Base-by-base conservation (phyloP, 1,140 invertebrate genomes). In the Apocrypta bakeri region DNA sequence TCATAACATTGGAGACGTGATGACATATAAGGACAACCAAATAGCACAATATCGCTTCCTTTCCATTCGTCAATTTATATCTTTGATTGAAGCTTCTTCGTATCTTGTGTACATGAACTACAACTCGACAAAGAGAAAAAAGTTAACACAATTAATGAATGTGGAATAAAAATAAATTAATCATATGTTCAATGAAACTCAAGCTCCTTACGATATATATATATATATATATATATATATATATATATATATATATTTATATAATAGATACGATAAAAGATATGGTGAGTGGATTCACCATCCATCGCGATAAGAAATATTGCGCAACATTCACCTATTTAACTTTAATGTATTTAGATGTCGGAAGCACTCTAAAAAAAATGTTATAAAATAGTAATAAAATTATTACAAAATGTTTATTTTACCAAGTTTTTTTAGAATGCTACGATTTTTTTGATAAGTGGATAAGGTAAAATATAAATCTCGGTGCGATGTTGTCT, bases 11-110 rank as follows among this genome's bases (percentile, higher is more conserved):
- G 63, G 27, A 82, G 74, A 82, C 42, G 27, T 64, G 68, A 82
- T 64, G 40, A 78, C 74, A 48, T 42, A 61, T 48, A 31, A 78
- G 69, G 72, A 72, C 37, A 78, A 77, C 33, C 66, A 73, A 82
- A 40, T 72, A 72, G 40, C 33, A 78, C 66, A 72, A 40, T 42
- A 31, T 72, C 1, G 68, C 42, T 72, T 76, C 37, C 48, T 27
- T 77, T 66, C 72, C 71, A 56, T 78, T 37, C 42, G 37, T 78
- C 72, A 78, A 72, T 63, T 71, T 42, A 56, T 40, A 82, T 72
- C 74, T 82, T 82, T 82, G 75, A 82, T 82, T 82, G 24, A 82
- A 82, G 73, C 68, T 75, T 82, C 40, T n/a, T 25, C 66, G 21
- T 42, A 8, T 61, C 11, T 14, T 63, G 29, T 73, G n/a, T 80